A percentile compares a stretch with the other conserved stretches of the same genome.
Evolutionary conservation across 2,113 vertebrate species (phyloP).

Genomic region (Cebus imitator): DNA sequence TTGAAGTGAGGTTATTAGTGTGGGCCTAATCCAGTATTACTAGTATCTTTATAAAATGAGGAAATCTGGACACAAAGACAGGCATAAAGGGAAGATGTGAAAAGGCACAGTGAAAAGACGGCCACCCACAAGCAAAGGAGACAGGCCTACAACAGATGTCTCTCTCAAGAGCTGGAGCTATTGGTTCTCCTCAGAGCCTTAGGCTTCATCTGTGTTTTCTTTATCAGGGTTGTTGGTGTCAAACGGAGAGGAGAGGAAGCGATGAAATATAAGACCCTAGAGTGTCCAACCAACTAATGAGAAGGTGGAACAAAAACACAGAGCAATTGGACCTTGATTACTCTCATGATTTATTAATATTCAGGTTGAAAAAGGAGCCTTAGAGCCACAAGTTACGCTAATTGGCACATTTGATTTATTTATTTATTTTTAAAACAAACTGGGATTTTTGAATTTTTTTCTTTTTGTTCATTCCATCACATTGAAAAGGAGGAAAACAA

Average conservation of each 20-base stretch:
- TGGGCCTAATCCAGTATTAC: background rate
- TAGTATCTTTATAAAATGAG: background rate
- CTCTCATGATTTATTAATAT: constrained; percentile 85
- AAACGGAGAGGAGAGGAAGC: background rate
- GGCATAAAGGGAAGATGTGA: background rate
- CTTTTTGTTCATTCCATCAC: constrained; percentile 90
- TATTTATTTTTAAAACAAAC: constrained; percentile 94
- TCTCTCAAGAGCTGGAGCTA: background rate
- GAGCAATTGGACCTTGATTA: constrained; percentile 73
- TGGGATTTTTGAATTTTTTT: constrained; percentile 72
- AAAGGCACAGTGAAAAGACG: background rate
- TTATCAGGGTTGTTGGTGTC: background rate
- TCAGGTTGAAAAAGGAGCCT: constrained; percentile 90
- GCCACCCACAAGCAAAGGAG: background rate
- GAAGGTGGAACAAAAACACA: constrained; percentile 78
- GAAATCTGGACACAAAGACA: background rate
- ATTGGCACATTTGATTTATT: constrained; percentile 99
- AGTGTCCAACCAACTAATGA: background rate
- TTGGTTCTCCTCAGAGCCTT: background rate
- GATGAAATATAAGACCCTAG: background rate
- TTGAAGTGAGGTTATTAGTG: background rate
- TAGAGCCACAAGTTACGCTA: constrained; percentile 87
- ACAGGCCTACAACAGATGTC: background rate
- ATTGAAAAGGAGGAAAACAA: constrained; percentile 93
- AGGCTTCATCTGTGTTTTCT: background rate